Conservation (phyloP, 2,888 invertebrate species). For the Ectobius pallidus region DNA sequence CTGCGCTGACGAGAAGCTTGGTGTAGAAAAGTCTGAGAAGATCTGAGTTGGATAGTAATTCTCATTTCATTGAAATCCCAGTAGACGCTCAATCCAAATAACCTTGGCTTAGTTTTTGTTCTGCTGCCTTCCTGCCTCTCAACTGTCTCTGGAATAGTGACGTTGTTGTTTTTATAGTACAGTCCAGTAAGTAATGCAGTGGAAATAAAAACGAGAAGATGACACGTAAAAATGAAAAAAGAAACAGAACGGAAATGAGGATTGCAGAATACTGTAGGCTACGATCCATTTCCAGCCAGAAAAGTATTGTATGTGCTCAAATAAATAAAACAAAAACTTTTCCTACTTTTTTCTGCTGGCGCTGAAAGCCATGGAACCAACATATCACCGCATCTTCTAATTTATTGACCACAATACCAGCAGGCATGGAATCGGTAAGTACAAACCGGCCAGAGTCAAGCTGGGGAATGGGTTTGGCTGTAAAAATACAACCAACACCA, state of each 20-base stretch:
- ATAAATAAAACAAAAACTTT: slow-evolving; percentile 11
- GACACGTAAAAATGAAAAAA: background rate
- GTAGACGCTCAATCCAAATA: too few species aligned
- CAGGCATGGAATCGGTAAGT: background rate
- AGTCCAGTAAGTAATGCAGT: background rate
- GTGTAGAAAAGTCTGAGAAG: too few species aligned
- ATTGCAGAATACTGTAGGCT: too few species aligned
- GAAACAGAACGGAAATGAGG: background rate
- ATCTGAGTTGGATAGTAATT: too few species aligned
- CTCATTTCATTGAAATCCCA: too few species aligned
- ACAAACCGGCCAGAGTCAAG: too few species aligned
- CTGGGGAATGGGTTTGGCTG: too few species aligned
- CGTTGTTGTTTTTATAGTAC: background rate
- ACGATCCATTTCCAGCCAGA: background rate
- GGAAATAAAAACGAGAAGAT: background rate
- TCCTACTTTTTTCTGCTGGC: background rate
- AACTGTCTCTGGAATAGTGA: background rate
- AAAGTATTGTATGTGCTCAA: background rate
- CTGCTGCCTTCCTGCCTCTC: background rate
- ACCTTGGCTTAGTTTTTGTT: background rate
- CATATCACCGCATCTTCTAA: slow-evolving; percentile 12
- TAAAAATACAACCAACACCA: too few species aligned
- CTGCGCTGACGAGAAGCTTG: too few species aligned
- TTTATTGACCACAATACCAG: background rate
- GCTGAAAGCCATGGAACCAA: background rate